Evolutionary conservation across 2,113 vertebrate species (phyloP), one percentile per base, ranked within the genome.

Genomic region (Notiomystis cincta): DNA sequence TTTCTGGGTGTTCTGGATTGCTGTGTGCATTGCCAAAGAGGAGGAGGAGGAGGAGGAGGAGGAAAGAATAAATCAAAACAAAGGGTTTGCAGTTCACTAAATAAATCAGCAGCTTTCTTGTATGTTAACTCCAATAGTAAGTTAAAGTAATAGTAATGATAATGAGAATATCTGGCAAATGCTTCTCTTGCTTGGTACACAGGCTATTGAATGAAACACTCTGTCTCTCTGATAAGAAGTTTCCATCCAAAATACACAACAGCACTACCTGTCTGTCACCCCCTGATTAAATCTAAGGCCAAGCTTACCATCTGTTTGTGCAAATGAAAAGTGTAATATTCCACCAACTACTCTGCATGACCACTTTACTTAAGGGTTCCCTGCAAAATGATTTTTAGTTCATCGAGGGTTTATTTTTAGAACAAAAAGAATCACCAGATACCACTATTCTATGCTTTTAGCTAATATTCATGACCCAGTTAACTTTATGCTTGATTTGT

Each of bases 301-400:
- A 98, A 98, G 98, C 97, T 97, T 98, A 97, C 98, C 98, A 99
- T 98, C 99, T 99, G 98, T 98, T 97, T 98, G 98, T 97, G 96
- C 97, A 97, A 97, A 96, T 98, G 96, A 96, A 98, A 97, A 98
- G 96, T 18, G 9, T 82, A 96, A 95, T 97, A 97, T 96, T 97
- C 97, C 89, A 97, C 96, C 77, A 90, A 20, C 93, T 95, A 96
- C 96, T 97, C 95, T 93, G 85, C 82, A 95, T 95, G 95, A 95
- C 67, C 96, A 95, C 96, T 96, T 97, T 94, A 91, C 97, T 98
- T 97, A 98, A 97, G 98, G 96, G 85, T 95, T 97, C 95, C 87
- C 94, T 97, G 94, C 83, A 98, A 98, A 97, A 95, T n/a, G n/a
- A 97, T 97, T 97, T 95, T 65, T 89, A 50, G 67, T 96, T 97